Base-by-base conservation (phyloP, 2,113 vertebrate species). In the Rhinogobius similis region DNA sequence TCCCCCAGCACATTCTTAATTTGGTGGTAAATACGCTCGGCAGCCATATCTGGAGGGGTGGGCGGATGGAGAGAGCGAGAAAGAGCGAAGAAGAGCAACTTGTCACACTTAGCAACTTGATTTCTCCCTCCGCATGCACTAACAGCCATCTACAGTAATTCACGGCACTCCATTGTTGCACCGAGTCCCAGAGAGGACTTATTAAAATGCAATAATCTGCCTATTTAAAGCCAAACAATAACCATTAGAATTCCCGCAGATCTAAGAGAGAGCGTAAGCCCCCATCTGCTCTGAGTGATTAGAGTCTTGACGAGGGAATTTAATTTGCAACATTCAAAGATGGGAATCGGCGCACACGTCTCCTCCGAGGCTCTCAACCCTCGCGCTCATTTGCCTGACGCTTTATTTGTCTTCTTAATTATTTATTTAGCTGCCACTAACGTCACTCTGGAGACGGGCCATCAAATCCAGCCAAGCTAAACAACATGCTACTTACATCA, bases 201-300 rank as follows among this genome's bases (percentile, higher is more conserved):
- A 98, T 98, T 98, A 97, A 99, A 98, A 98, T 96, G 96, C 96
- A 97, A 98, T 97, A 96, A 97, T 99, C 96, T 97, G 95, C 95
- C 96, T 95, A 97, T 99, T 98, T 98, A 98, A 98, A 97, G 95
- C 94, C 95, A 99, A 96, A 98, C 96, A 98, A 98, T 97, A 97
- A 97, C 95, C 97, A 97, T 98, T 97, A 96, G 95, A 97, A 97
- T 98, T 98, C 96, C 96, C 95, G 94, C 94, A 94, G 96, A 97
- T 96, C 95, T 96, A 96, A 96, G 96, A 95, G 94, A 94, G 94
- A 95, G 94, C 93, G 88, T 94, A 95, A 96, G 95, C 95, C 94
- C 95, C 96, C 96, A 97, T 99, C 96, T 99, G 97, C 94, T 95
- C 94, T 95, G 94, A 97, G 94, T 97, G 96, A 98, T 99, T 98